Conservation (phyloP, 92 coral and sea anemone genomes). For the Galaxea fascicularis region DNA sequence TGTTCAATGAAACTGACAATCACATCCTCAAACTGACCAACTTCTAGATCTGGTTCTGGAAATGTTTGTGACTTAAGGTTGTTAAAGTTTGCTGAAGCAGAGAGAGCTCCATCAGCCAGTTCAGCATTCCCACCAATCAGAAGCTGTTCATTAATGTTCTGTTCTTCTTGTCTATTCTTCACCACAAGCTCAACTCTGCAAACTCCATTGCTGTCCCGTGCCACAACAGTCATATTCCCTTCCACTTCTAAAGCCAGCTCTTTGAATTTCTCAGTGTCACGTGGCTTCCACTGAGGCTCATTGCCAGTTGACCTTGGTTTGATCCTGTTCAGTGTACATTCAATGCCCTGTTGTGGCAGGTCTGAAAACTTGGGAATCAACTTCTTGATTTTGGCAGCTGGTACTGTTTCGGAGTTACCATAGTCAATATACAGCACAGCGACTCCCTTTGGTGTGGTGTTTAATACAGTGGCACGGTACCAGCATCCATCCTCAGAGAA, state of each 20-base stretch:
- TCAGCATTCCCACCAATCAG: conserved; percentile 75
- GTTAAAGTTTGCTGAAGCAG: conserved; percentile 70
- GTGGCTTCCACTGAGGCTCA: conserved; percentile 65
- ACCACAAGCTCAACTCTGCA: conserved; percentile 78
- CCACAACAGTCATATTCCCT: conserved; percentile 73
- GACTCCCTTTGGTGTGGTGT: conserved; percentile 58
- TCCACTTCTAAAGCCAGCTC: conserved; percentile 82
- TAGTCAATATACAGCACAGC: conserved; percentile 89
- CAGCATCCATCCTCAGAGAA: conserved; percentile 92
- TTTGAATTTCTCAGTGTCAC: conserved; percentile 69
- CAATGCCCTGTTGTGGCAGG: conserved; percentile 87
- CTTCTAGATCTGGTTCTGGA: conserved; percentile 55
- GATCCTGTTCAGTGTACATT: conserved; percentile 85
- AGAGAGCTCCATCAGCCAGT: conserved; percentile 67
- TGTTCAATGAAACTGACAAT: conserved; percentile 81
- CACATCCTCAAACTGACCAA: conserved; percentile 91
- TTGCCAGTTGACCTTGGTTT: conserved; percentile 51
- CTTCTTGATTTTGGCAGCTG: conserved; percentile 73
- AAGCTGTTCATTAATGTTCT: conserved; percentile 83
- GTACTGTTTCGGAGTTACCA: conserved; percentile 86
- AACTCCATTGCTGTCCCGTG: conserved; percentile 70
- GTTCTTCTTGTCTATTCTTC: conserved; percentile 59
- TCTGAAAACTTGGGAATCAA: conserved; percentile 87
- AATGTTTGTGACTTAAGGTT: conserved; percentile 65
- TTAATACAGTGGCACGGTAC: conserved; percentile 88